phyloP scores from a whole-genome alignment of 2,888 invertebrate genomes.

The Abscondita cerata region DNA sequence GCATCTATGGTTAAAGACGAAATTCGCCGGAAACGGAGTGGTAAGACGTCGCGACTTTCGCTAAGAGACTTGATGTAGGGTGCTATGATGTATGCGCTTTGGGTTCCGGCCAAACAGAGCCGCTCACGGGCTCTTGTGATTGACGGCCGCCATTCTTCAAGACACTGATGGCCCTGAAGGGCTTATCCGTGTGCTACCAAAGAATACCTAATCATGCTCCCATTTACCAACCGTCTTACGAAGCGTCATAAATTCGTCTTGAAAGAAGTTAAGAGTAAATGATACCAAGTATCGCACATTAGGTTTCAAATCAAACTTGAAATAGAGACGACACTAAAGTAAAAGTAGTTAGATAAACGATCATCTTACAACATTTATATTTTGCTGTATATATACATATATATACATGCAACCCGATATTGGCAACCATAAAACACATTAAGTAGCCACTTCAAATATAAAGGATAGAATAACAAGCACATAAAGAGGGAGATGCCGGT shows the following conservation, averaged over 20 bases:
- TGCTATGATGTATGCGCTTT: constrained; percentile 33
- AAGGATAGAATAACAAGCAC: constrained; percentile 57
- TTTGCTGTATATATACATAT: constrained; percentile 51
- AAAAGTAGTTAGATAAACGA: constrained; percentile 36
- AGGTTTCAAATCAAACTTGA: constrained; percentile 33
- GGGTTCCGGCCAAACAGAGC: constrained; percentile 31
- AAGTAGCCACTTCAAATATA: constrained; percentile 57
- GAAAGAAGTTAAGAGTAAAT: neutral
- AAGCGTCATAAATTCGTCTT: constrained; percentile 1
- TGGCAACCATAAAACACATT: constrained; percentile 55
- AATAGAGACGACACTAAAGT: too few relatives aligned
- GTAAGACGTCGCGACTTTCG: constrained; percentile 23
- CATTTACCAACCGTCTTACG: constrained; percentile 18
- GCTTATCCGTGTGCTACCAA: constrained; percentile 29
- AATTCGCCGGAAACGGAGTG: constrained; percentile 23
- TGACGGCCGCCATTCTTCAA: constrained; percentile 40
- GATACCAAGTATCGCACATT: constrained; percentile 17
- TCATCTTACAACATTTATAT: constrained; percentile 44
- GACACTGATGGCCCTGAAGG: constrained; percentile 31
- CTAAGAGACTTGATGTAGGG: constrained; percentile 30
- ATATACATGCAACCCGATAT: constrained; percentile 53
- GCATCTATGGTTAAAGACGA: constrained; percentile 37
- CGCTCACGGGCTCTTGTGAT: constrained; percentile 36
- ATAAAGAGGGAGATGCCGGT: constrained; percentile 51
- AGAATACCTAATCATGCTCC: constrained; percentile 32